Conservation (phyloP, 30 jellyfish, hydroid and myxozoan genomes). For the Hydractinia echinata region DNA sequence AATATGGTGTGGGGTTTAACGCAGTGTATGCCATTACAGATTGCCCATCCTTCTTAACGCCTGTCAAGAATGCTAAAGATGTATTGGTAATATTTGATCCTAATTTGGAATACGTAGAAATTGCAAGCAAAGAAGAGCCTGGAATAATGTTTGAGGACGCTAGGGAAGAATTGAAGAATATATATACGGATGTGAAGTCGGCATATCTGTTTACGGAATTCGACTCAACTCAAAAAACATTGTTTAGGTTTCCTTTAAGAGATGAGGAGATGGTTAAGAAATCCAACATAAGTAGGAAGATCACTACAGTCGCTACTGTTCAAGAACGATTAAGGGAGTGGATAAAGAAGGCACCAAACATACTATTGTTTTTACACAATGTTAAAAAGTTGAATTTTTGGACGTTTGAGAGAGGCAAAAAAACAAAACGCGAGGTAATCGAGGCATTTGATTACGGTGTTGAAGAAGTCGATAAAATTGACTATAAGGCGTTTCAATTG, state of each 20-base stretch:
- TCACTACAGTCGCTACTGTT: conserved; percentile 28
- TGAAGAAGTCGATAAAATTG: background rate
- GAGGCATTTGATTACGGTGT: background rate
- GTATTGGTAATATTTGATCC: conserved; percentile 76
- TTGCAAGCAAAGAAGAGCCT: conserved; percentile 51
- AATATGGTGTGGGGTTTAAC: conserved; percentile 83
- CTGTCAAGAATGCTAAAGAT: conserved; percentile 14
- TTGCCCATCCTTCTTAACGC: conserved; percentile 54
- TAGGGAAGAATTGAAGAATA: conserved; percentile 19
- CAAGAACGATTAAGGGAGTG: conserved; percentile 14
- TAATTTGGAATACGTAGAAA: conserved; percentile 36
- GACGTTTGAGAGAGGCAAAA: background rate
- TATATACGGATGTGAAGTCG: conserved; percentile 19
- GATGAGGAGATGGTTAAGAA: conserved; percentile 27
- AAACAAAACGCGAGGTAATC: background rate
- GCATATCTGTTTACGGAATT: conserved; percentile 19
- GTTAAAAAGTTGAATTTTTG: conserved; percentile 13
- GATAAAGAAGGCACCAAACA: conserved; percentile 28
- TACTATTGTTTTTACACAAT: conserved; percentile 33
- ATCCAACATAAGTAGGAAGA: conserved; percentile 32
- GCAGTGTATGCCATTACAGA: conserved; percentile 78
- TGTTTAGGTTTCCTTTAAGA: conserved; percentile 70
- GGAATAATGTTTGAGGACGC: conserved; percentile 68
- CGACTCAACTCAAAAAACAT: conserved; percentile 33
- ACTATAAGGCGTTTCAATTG: conserved; percentile 2